Percentiles rank a stretch among this genome's conserved stretches.
Conservation (phyloP, 2,888 invertebrate species). For the Chrysomela aeneicollis region DNA sequence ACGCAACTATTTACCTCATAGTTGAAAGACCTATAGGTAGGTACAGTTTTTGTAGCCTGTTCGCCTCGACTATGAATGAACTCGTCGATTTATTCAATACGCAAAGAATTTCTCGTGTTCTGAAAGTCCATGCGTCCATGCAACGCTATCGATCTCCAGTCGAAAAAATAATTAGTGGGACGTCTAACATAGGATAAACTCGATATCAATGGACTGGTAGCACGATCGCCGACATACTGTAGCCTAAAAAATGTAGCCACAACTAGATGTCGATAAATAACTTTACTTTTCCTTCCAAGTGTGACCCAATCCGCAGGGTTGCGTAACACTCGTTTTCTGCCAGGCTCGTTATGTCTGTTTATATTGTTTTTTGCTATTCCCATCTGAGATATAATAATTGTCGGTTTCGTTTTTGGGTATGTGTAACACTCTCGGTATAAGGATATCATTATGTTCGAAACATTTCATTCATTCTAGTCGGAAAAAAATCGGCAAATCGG, state of each 20-base stretch:
- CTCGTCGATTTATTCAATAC: too few relatives aligned
- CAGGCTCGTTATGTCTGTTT: not conserved
- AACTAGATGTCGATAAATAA: constrained; percentile 21
- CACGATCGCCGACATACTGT: not conserved
- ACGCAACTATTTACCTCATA: too few relatives aligned
- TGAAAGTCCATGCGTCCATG: not conserved
- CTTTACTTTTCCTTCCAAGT: constrained; percentile 35
- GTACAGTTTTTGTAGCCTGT: too few relatives aligned
- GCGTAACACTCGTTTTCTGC: constrained; percentile 21
- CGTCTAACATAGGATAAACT: not conserved
- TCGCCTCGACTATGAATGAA: too few relatives aligned
- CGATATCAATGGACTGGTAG: not conserved
- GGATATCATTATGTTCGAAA: not conserved
- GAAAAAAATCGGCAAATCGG: not conserved
- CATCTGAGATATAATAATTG: not conserved
- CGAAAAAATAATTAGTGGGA: constrained; percentile 1
- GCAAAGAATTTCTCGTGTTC: too few relatives aligned
- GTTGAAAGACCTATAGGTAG: too few relatives aligned
- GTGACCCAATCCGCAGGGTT: constrained; percentile 30
- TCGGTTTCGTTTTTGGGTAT: not conserved
- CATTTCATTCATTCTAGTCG: not conserved
- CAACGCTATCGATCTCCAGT: not conserved
- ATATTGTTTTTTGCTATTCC: not conserved
- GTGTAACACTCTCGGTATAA: not conserved
- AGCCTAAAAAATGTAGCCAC: constrained; percentile 26